Conservation (phyloP, 2,888 invertebrate species). For the Xestoiulus laeticollis region DNA sequence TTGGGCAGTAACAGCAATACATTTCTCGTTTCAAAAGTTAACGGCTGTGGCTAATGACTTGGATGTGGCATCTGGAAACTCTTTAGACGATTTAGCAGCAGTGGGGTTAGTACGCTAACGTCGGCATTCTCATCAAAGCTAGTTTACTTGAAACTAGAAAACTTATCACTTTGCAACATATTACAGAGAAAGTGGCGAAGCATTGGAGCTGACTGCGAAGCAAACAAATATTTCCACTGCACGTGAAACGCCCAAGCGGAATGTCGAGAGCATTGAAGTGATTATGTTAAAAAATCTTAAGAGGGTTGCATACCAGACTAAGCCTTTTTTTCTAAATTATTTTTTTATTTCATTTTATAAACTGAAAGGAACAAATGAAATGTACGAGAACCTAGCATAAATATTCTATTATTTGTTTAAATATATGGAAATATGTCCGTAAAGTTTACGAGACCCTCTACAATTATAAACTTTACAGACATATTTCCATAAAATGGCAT, state of each 20-base stretch:
- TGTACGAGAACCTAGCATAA: too few species aligned
- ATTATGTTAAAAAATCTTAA: conserved; percentile 7
- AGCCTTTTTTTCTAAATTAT: too few species aligned
- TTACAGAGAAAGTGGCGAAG: conserved; percentile 32
- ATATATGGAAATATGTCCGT: too few species aligned
- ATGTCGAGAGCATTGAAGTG: conserved; percentile 52
- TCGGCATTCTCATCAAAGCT: background rate
- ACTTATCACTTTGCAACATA: background rate
- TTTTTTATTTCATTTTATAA: too few species aligned
- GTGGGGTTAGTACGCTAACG: background rate
- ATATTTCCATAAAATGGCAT: too few species aligned
- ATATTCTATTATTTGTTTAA: too few species aligned
- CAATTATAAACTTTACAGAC: too few species aligned
- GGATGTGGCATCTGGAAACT: conserved; percentile 46
- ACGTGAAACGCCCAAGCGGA: background rate
- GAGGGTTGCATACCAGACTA: too few species aligned
- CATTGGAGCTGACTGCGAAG: conserved; percentile 62
- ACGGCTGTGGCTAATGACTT: conserved; percentile 68
- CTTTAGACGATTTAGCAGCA: conserved; percentile 51
- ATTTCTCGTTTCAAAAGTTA: conserved; percentile 59
- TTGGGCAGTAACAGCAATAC: background rate
- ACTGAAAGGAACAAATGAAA: too few species aligned
- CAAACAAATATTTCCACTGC: conserved; percentile 60
- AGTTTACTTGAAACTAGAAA: background rate
- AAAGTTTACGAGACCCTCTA: too few species aligned